A percentile compares a stretch with the other conserved stretches of the same genome.
Evolutionary conservation across 2,888 invertebrate genomes (phyloP).

Genomic region (Eupithecia vulgata): DNA sequence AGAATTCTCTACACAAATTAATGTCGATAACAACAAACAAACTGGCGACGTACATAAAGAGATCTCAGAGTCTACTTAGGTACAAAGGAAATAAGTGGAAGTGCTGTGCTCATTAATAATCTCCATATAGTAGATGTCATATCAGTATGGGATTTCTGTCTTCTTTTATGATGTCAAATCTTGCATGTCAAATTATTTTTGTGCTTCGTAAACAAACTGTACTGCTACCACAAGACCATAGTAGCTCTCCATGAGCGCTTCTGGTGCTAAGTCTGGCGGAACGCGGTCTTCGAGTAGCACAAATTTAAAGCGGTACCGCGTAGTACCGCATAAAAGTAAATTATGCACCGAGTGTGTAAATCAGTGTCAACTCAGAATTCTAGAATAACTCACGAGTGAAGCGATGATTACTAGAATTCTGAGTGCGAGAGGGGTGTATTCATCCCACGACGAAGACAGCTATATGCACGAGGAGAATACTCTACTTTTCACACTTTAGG

Average conservation of each 20-base stretch:
- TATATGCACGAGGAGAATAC: too few relatives aligned
- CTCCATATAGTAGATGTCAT: neutral
- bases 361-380: too few relatives aligned
- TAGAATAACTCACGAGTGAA: too few relatives aligned
- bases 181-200: neutral
- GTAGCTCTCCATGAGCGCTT: neutral
- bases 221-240: neutral
- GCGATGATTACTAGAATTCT: too few relatives aligned
- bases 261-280: neutral
- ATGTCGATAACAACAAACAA: neutral
- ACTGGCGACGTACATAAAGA: neutral
- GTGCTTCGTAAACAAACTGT: neutral
- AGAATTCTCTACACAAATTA: neutral
- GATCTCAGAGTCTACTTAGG: neutral
- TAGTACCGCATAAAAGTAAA: too few relatives aligned
- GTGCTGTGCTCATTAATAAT: neutral
- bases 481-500: too few relatives aligned
- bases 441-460: too few relatives aligned
- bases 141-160: neutral
- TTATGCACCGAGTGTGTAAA: too few relatives aligned
- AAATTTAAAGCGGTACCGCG: neutral
- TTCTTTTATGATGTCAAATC: neutral
- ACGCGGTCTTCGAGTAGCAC: neutral
- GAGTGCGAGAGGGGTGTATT: too few relatives aligned
- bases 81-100: conserved; percentile 19